A percentile compares a stretch with the other conserved stretches of the same genome.
phyloP scores from a whole-genome alignment of 1,140 invertebrate genomes.

The Stenopsyche tienmushanensis region DNA sequence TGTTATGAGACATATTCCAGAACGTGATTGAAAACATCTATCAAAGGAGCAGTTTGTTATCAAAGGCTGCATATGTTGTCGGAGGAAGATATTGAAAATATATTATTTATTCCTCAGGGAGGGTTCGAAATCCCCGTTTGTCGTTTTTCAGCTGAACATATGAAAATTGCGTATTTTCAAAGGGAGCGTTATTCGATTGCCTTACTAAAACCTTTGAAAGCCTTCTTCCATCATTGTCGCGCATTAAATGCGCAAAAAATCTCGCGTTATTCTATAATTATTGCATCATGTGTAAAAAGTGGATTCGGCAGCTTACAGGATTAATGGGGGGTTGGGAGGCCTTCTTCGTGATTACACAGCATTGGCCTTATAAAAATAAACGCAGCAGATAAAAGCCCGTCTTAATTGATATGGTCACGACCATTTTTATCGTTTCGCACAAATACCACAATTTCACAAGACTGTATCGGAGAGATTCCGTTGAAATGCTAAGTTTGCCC shows the following conservation, averaged over 20 bases:
- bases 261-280: too few species aligned
- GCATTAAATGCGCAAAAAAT: too few species aligned
- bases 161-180: background rate
- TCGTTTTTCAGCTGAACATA: background rate
- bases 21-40: background rate
- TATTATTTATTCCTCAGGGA: background rate
- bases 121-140: background rate
- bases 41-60: conserved; percentile 9
- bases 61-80: background rate
- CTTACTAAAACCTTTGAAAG: background rate
- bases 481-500: too few species aligned
- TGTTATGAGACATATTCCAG: too few species aligned
- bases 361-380: background rate
- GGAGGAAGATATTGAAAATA: conserved; percentile 3
- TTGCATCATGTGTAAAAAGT: too few species aligned
- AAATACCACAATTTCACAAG: background rate
- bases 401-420: background rate
- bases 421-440: background rate
- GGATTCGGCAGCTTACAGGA: too few species aligned
- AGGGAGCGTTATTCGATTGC: background rate
- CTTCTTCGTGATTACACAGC: background rate
- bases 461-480: too few species aligned
- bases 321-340: too few species aligned
- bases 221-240: too few species aligned
- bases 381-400: background rate